These are phyloP conservation scores for Pelodytes ibericus DNA, from an alignment of 2,797 vertebrate genomes.

Conservation along the genomic window DNA sequence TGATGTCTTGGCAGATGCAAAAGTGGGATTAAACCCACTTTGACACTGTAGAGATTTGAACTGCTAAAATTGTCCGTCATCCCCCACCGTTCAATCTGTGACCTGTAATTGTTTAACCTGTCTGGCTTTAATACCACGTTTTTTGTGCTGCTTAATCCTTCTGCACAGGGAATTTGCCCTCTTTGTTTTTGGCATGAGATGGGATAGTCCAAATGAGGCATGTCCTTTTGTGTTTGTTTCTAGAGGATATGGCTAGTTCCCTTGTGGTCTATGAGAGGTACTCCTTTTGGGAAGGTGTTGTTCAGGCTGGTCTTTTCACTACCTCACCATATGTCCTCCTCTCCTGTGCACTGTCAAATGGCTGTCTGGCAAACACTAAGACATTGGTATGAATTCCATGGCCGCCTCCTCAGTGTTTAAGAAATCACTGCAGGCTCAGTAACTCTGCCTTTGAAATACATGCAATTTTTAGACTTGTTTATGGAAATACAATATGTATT, in stretches of 20 bases:
- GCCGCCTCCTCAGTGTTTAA: slow-evolving; percentile 43
- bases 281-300: neutral
- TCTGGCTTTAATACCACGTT: neutral
- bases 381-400: slow-evolving; percentile 21
- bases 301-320: neutral
- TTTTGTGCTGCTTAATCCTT: neutral
- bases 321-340: slow-evolving; percentile 38
- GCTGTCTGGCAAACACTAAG: slow-evolving; percentile 47
- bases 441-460: slow-evolving; percentile 23
- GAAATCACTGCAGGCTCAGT: slow-evolving; percentile 12
- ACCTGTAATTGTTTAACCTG: neutral
- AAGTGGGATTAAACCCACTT: no score
- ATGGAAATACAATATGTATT: no score
- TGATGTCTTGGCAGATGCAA: no score
- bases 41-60: no score
- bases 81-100: neutral
- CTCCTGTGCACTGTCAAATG: slow-evolving; percentile 41
- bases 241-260: neutral
- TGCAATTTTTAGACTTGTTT: neutral
- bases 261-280: neutral
- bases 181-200: neutral
- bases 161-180: neutral
- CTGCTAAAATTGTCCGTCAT: no score
- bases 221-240: neutral
- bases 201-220: neutral